A percentile compares a stretch with the other conserved stretches of the same genome.
Evolutionary conservation across 2,113 vertebrate species (phyloP).

Genomic region (Chunga burmeisteri): DNA sequence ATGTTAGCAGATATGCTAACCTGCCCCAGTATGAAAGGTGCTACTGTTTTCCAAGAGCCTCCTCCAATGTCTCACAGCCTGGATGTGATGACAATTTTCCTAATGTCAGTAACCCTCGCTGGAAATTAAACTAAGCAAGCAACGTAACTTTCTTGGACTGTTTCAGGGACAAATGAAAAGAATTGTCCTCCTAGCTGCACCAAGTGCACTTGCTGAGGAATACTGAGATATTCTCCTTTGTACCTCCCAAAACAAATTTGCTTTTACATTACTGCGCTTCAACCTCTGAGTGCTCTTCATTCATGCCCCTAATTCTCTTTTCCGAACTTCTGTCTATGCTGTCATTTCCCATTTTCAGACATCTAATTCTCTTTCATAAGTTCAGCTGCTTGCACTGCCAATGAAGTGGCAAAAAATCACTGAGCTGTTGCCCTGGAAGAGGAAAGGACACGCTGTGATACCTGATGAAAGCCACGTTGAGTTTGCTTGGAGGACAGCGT

Average conservation of each 20-base stretch:
- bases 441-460: not conserved
- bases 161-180: not conserved
- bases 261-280: not conserved
- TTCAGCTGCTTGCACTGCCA: not conserved
- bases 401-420: fast-evolving
- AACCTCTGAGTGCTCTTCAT: not conserved
- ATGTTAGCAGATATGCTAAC: not conserved
- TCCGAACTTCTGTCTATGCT: not conserved
- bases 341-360: not conserved
- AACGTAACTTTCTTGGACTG: not conserved
- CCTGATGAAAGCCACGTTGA: not conserved
- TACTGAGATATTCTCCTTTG: not conserved
- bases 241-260: not conserved
- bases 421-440: not conserved
- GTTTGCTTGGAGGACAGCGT: not conserved
- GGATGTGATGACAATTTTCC: not conserved
- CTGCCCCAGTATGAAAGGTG: not conserved
- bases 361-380: not conserved
- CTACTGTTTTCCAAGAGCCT: not conserved
- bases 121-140: not conserved
- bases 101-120: not conserved
- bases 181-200: not conserved
- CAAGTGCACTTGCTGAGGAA: not conserved
- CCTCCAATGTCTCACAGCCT: not conserved
- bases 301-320: not conserved